Evolutionary conservation across 2,888 invertebrate genomes (phyloP).

Genomic region (Chouioia cunea): DNA sequence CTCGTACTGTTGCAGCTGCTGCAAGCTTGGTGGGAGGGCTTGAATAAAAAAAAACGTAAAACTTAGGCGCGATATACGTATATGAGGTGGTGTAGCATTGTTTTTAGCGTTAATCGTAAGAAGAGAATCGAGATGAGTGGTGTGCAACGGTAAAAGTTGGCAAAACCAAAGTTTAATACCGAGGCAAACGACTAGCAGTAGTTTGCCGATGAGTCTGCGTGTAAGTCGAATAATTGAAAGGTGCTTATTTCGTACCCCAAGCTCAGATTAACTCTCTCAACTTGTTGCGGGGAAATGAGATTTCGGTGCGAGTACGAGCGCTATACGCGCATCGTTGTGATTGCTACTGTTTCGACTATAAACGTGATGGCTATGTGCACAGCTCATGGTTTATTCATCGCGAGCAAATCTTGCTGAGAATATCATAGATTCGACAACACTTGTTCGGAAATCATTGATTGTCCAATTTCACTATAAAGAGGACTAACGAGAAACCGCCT

Average conservation of each 20-base stretch:
- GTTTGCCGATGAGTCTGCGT: no score
- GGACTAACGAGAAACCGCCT: no score
- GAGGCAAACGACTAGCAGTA: no score
- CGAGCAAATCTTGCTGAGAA: background rate
- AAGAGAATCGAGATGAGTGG: no score
- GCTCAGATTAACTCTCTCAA: constrained; percentile 10
- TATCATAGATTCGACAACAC: background rate
- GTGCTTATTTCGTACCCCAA: background rate
- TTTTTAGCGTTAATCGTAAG: no score
- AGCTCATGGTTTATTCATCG: constrained; percentile 38
- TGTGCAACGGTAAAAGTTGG: no score
- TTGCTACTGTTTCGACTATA: background rate
- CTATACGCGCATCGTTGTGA: background rate
- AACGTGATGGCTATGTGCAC: background rate
- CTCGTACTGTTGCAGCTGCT: no score
- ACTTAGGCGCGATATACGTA: no score
- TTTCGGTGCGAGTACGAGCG: constrained; percentile 22
- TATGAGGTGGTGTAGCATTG: no score
- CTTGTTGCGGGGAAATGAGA: constrained; percentile 46
- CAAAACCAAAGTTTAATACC: no score
- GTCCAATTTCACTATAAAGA: background rate
- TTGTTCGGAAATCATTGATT: background rate
- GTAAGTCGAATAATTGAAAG: constrained; percentile 22
- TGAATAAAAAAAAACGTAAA: no score
- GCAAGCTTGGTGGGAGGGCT: no score